Evolutionary conservation across 2,797 vertebrate species (phyloP).

Genomic region (Xenops minutus): DNA sequence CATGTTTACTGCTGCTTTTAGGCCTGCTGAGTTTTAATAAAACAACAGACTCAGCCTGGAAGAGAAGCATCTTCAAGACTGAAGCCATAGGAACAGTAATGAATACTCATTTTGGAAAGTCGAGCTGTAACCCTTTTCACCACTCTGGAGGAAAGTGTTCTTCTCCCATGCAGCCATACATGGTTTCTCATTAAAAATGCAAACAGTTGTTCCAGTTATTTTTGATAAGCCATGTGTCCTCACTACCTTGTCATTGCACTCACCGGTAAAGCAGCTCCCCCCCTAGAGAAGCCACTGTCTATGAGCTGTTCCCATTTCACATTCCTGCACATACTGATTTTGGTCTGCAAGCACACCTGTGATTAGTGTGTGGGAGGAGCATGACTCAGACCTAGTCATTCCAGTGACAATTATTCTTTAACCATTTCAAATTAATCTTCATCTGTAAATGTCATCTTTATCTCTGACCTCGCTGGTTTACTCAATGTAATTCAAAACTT

Average conservation of each 20-base stretch:
- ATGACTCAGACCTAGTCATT: conserved; percentile 35
- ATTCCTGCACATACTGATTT: not conserved
- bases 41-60: not conserved
- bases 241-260: not conserved
- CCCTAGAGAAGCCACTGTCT: not conserved
- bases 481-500: conserved; percentile 7
- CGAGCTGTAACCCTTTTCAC: not conserved
- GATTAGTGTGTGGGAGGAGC: not conserved
- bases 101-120: not conserved
- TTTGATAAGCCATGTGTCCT: not conserved
- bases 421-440: conserved; percentile 13
- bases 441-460: not conserved
- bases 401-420: conserved; percentile 29
- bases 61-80: not conserved
- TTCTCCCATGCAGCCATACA: not conserved
- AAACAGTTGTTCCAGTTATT: not conserved
- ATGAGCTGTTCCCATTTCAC: not conserved
- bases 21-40: not conserved
- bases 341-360: not conserved
- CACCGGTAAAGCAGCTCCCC: not conserved
- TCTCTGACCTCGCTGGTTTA: not conserved
- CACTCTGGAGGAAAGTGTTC: not conserved
- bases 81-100: not conserved
- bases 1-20: not conserved
- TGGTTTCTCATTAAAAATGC: not conserved